A percentile compares a stretch with the other conserved stretches of the same genome.
Evolutionary conservation across 2,888 invertebrate genomes (phyloP).

Genomic region (Plagodis pulveraria): DNA sequence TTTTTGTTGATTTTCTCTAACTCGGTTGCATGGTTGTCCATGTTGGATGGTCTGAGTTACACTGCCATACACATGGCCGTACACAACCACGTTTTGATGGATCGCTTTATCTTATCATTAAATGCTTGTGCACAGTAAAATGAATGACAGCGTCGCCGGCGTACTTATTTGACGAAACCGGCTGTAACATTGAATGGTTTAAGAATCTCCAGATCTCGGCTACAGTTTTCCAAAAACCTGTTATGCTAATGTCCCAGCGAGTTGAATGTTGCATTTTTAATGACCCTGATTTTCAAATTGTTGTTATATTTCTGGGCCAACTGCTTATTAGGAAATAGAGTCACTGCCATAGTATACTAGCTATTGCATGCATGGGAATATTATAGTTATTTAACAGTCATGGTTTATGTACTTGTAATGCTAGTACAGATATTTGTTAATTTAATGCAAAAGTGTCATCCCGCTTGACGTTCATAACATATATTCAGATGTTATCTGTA

Average conservation of each 20-base stretch:
- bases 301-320: slow-evolving; percentile 2
- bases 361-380: slow-evolving; percentile 2
- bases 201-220: slow-evolving; percentile 3
- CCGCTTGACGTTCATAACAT: too few species aligned
- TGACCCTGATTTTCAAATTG: slow-evolving; percentile 28
- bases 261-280: slow-evolving; percentile 9
- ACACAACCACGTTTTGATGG: slow-evolving; percentile 36
- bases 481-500: too few species aligned
- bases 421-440: too few species aligned
- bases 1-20: slow-evolving; percentile 66
- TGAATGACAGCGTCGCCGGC: slow-evolving; percentile 16
- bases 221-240: slow-evolving; percentile 24
- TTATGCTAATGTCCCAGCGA: slow-evolving; percentile 26
- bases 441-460: too few species aligned
- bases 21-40: slow-evolving; percentile 65
- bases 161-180: slow-evolving; percentile 18
- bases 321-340: slow-evolving; percentile 2
- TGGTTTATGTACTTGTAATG: too few species aligned
- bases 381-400: too few species aligned
- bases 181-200: slow-evolving; percentile 17
- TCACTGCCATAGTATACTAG: slow-evolving; percentile 4
- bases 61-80: slow-evolving; percentile 52
- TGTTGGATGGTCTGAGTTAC: slow-evolving; percentile 46
- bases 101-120: slow-evolving; percentile 61
- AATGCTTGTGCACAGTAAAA: slow-evolving; percentile 34